phyloP scores from a whole-genome alignment of 1,140 invertebrate genomes.

The Cataglyphis hispanica region DNA sequence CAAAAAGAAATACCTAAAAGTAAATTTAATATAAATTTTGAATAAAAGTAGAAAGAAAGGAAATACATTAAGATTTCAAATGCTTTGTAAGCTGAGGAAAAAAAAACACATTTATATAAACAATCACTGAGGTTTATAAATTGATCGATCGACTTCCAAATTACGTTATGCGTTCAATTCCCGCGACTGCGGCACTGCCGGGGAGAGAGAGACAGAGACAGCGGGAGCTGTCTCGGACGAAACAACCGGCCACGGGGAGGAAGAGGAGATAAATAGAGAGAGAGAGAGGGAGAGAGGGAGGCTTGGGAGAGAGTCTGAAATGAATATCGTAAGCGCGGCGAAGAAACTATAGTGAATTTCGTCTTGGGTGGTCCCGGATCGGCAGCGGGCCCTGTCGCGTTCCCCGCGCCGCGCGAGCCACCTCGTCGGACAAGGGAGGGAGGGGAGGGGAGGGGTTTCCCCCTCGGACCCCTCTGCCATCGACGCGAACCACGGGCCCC shows the following conservation, averaged over 20 bases:
- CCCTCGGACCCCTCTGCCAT: conserved; percentile 34
- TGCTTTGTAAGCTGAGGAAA: not conserved
- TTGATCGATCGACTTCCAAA: conserved; percentile 36
- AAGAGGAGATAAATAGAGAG: not conserved
- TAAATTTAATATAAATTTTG: too few relatives aligned
- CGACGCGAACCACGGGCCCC: conserved; percentile 43
- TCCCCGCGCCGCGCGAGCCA: conserved; percentile 83
- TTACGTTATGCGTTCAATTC: conserved; percentile 30
- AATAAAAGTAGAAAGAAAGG: too few relatives aligned
- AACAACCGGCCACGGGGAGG: not conserved
- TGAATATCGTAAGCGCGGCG: conserved; percentile 75
- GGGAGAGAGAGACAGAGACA: conserved; percentile 17
- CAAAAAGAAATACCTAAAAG: not conserved
- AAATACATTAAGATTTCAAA: not conserved
- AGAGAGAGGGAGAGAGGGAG: conserved; percentile 50
- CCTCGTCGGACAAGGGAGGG: conserved; percentile 80
- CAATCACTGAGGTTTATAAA: conserved; percentile 12
- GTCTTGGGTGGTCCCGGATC: conserved; percentile 85
- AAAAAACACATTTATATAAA: conserved; percentile 26
- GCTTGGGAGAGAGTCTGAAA: conserved; percentile 66
- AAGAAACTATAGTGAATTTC: conserved; percentile 85
- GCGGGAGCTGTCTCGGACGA: conserved; percentile 5
- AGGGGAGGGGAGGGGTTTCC: too few relatives aligned
- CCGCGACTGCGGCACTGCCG: conserved; percentile 8
- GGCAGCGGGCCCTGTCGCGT: conserved; percentile 82